Percentiles rank a stretch among this genome's conserved stretches.
Conservation (phyloP, 2,797 vertebrate species). For the Microctenopoma lineatum region DNA sequence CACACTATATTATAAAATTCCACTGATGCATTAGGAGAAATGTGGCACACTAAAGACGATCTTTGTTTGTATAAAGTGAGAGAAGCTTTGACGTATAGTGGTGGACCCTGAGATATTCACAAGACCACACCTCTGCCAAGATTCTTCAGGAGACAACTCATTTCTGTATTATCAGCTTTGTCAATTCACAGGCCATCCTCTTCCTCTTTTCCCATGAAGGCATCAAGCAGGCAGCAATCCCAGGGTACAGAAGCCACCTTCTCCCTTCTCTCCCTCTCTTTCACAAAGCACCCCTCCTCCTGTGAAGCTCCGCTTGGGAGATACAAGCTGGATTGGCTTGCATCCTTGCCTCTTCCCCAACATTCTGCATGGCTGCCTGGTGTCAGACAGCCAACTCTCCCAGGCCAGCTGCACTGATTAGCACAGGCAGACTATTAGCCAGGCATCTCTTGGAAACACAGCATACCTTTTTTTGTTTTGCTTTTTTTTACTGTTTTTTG, state of each 20-base stretch:
- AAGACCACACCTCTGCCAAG: constrained; percentile 62
- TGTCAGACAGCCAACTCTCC: constrained; percentile 87
- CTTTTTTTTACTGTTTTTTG: constrained; percentile 59
- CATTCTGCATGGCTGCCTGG: constrained; percentile 80
- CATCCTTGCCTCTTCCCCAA: constrained; percentile 80
- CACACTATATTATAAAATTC: constrained; percentile 43
- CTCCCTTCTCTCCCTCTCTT: constrained; percentile 46
- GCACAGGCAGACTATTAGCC: constrained; percentile 94
- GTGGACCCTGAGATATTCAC: constrained; percentile 62
- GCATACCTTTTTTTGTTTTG: constrained; percentile 48
- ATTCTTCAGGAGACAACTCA: constrained; percentile 73
- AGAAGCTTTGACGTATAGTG: constrained; percentile 27
- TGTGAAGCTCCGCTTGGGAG: constrained; percentile 76
- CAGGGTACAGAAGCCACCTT: constrained; percentile 74
- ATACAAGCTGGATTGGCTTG: constrained; percentile 89
- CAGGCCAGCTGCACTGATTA: constrained; percentile 90
- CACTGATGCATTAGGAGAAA: constrained; percentile 40
- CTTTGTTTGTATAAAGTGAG: constrained; percentile 27
- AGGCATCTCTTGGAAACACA: constrained; percentile 87
- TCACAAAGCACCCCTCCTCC: constrained; percentile 37
- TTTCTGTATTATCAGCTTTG: constrained; percentile 85
- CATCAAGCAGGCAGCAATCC: constrained; percentile 64
- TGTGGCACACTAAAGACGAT: constrained; percentile 38
- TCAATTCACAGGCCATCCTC: constrained; percentile 76
- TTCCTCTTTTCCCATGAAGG: constrained; percentile 64